These are phyloP conservation scores for Perizoma affinitatum DNA, from an alignment of 2,888 invertebrate species.

Conservation along the genomic window DNA sequence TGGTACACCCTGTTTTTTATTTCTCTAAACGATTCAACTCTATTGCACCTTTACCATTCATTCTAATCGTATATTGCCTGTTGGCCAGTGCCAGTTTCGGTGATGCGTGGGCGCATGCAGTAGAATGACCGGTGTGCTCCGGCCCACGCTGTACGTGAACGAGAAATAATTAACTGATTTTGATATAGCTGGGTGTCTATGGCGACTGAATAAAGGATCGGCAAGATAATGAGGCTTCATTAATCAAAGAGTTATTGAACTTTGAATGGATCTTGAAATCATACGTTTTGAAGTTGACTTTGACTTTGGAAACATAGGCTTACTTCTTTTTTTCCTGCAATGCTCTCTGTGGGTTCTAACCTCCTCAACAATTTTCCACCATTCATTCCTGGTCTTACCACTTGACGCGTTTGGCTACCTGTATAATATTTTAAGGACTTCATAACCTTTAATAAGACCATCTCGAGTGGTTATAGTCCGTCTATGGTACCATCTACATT, in stretches of 20 bases:
- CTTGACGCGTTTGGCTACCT: too few relatives aligned
- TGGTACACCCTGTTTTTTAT: too few relatives aligned
- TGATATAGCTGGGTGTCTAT: slow-evolving; percentile 23
- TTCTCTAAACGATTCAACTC: neutral
- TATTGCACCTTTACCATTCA: slow-evolving; percentile 5
- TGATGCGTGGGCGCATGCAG: slow-evolving; percentile 31
- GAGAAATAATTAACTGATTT: slow-evolving; percentile 24
- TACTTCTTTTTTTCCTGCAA: too few relatives aligned
- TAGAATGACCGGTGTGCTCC: slow-evolving; percentile 36
- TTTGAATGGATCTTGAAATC: slow-evolving; percentile 3
- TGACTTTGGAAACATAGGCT: too few relatives aligned
- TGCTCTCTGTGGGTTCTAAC: too few relatives aligned
- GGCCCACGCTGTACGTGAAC: slow-evolving; percentile 34
- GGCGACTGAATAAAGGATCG: slow-evolving; percentile 20
- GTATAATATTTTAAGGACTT: too few relatives aligned
- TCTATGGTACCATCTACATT: too few relatives aligned
- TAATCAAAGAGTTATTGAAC: slow-evolving; percentile 19
- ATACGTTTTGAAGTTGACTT: too few relatives aligned
- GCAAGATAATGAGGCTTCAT: slow-evolving; percentile 20
- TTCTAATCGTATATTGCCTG: slow-evolving; percentile 1
- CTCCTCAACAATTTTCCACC: too few relatives aligned
- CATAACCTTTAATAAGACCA: too few relatives aligned
- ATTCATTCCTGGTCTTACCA: too few relatives aligned
- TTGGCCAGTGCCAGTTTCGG: slow-evolving; percentile 24
- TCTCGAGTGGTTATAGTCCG: too few relatives aligned